A percentile compares a stretch with the other conserved stretches of the same genome.
Conservation (phyloP, 2,113 vertebrate genomes). For the Bothrops jararaca region DNA sequence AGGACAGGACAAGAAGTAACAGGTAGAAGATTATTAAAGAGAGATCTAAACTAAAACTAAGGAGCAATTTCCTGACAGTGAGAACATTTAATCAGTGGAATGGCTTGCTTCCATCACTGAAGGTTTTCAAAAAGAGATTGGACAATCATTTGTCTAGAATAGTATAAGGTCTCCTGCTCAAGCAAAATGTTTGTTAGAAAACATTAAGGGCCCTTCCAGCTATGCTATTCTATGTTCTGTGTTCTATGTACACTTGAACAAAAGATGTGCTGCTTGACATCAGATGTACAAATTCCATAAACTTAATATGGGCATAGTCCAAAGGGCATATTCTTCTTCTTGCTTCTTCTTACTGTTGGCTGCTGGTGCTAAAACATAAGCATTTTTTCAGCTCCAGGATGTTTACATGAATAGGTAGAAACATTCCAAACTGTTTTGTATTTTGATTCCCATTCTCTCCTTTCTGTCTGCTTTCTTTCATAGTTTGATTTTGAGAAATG, state of each 20-base stretch:
- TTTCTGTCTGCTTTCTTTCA: background rate
- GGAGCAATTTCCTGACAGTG: no score
- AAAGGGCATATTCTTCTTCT: background rate
- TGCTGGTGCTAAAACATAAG: background rate
- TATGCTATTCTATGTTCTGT: background rate
- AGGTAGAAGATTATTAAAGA: background rate
- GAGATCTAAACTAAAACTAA: background rate
- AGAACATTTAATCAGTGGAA: background rate
- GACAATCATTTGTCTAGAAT: background rate
- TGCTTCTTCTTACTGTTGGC: background rate
- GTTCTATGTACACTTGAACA: background rate
- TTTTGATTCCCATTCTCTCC: background rate
- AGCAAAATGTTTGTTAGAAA: background rate
- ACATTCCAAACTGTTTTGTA: background rate
- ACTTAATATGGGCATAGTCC: background rate
- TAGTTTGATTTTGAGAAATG: conserved; percentile 27
- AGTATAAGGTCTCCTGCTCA: background rate
- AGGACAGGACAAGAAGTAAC: background rate
- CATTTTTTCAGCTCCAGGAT: background rate
- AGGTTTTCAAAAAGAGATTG: background rate
- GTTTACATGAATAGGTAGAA: background rate
- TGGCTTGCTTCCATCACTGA: background rate
- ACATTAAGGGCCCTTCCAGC: background rate
- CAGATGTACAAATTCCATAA: background rate
- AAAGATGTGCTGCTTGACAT: background rate